Conservation (phyloP, 2,888 invertebrate species). For the Eristalis pertinax region DNA sequence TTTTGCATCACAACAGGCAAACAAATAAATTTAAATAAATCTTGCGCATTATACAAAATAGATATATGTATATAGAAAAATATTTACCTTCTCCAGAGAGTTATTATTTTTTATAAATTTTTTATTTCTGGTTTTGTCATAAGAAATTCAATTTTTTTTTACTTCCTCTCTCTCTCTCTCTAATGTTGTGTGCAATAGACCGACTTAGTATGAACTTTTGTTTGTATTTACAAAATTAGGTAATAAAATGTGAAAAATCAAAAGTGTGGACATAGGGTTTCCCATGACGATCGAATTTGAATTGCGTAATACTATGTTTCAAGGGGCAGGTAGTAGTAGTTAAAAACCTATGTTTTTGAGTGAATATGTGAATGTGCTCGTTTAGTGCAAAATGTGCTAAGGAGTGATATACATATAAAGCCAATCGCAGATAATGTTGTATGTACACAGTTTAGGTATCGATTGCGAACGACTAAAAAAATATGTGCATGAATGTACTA, state of each 20-base stretch:
- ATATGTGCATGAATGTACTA: too few species aligned
- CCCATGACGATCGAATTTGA: slow-evolving; percentile 45
- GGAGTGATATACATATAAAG: slow-evolving; percentile 1
- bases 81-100: slow-evolving; percentile 69
- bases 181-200: slow-evolving; percentile 69
- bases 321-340: too few species aligned
- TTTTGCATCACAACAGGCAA: slow-evolving; percentile 67
- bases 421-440: slow-evolving; percentile 18
- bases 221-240: slow-evolving; percentile 52
- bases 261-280: slow-evolving; percentile 33
- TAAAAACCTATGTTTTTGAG: neutral
- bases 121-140: slow-evolving; percentile 27
- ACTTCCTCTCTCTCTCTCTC: slow-evolving; percentile 23
- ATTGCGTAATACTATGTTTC: neutral
- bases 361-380: neutral
- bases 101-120: slow-evolving; percentile 29
- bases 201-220: slow-evolving; percentile 57
- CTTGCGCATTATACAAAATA: slow-evolving; percentile 58
- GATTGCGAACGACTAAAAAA: too few species aligned
- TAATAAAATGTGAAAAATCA: slow-evolving; percentile 46
- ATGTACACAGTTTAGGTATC: neutral
- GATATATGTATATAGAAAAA: slow-evolving; percentile 49
- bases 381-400: slow-evolving; percentile 1
- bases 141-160: slow-evolving; percentile 20
- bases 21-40: slow-evolving; percentile 10